A percentile compares a stretch with the other conserved stretches of the same genome.
Conservation (phyloP, 2,797 vertebrate species). For the Catharus ustulatus region DNA sequence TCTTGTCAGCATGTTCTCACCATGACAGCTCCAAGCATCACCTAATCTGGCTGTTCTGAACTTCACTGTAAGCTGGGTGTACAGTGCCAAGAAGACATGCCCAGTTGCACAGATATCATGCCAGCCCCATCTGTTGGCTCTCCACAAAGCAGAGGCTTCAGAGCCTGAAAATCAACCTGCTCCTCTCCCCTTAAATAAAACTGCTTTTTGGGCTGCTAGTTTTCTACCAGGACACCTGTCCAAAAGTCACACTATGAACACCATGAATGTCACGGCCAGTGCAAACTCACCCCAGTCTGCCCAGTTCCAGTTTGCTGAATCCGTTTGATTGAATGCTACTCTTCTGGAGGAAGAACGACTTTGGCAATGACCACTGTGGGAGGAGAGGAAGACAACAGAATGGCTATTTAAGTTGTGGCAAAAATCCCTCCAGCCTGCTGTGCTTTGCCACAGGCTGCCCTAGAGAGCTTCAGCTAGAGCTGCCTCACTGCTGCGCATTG, state of each 20-base stretch:
- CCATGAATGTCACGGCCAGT: rapidly evolving
- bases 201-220: background rate
- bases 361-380: slow-evolving; percentile 73
- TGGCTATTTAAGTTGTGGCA: background rate
- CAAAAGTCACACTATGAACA: background rate
- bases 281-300: slow-evolving; percentile 70
- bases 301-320: slow-evolving; percentile 62
- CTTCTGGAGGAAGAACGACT: slow-evolving; percentile 64
- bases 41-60: background rate
- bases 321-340: background rate
- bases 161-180: background rate
- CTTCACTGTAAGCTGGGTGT: background rate
- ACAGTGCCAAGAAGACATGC: background rate
- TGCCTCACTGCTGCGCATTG: background rate
- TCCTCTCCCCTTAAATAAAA: background rate
- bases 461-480: slow-evolving; percentile 14
- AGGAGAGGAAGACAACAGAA: slow-evolving; percentile 20
- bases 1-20: background rate
- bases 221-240: background rate
- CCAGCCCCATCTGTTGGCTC: background rate
- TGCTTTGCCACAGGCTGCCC: slow-evolving; percentile 1
- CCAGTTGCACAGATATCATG: background rate
- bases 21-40: background rate
- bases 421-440: slow-evolving; percentile 3
- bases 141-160: background rate